Percentiles rank a stretch among this genome's conserved stretches.
These are phyloP conservation scores for Chlorodrepanis virens DNA, from an alignment of 2,113 vertebrate species.

Conservation along the genomic window DNA sequence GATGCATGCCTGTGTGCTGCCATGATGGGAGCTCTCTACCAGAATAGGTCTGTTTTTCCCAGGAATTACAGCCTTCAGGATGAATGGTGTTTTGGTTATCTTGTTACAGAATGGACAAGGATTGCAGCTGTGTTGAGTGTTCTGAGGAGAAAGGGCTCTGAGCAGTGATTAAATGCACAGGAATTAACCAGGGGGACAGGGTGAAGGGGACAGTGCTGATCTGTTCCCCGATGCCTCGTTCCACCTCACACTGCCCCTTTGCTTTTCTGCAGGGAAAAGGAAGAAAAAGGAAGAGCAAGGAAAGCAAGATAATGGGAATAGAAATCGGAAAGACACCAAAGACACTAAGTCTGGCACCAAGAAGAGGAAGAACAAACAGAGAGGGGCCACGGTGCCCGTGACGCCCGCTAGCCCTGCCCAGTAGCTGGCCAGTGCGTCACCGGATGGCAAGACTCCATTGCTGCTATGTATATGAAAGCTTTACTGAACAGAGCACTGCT, in stretches of 20 bases:
- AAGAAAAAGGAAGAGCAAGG: slow-evolving; percentile 75
- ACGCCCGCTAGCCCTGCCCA: slow-evolving; percentile 75
- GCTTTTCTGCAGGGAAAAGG: slow-evolving; percentile 72
- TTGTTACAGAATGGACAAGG: background rate
- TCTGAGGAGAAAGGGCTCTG: background rate
- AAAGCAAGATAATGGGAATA: slow-evolving; percentile 70
- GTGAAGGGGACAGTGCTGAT: fast-evolving
- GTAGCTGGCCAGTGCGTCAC: slow-evolving; percentile 52
- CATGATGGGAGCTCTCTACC: background rate
- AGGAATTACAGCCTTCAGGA: background rate
- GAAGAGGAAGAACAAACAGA: slow-evolving; percentile 78
- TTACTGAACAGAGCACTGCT: slow-evolving; percentile 62
- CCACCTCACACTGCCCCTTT: background rate
- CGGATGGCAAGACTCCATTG: slow-evolving; percentile 44
- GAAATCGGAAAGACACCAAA: slow-evolving; percentile 75
- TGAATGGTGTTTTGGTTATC: background rate
- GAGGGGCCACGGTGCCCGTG: slow-evolving; percentile 66
- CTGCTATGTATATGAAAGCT: slow-evolving; percentile 70
- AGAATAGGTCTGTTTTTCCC: background rate
- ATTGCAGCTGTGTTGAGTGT: background rate
- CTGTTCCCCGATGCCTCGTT: fast-evolving
- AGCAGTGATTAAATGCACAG: background rate
- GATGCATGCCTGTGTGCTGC: fast-evolving
- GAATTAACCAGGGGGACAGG: background rate
- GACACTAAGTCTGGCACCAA: slow-evolving; percentile 70